Conservation (phyloP, 2,797 vertebrate species). For the Enteromius mattozi region DNA sequence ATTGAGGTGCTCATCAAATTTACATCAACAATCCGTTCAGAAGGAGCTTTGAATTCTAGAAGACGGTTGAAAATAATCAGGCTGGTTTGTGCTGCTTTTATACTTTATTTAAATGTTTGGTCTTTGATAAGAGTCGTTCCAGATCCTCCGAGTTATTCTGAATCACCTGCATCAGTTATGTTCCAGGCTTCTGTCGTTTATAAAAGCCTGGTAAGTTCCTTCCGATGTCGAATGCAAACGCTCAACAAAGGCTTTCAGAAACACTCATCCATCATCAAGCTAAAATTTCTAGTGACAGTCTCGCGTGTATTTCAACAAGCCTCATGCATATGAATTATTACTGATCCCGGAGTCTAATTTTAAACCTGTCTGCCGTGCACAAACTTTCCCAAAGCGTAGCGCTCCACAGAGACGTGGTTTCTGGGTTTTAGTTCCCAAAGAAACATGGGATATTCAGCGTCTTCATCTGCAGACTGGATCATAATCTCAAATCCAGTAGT, state of each 20-base stretch:
- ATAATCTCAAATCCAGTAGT: background rate
- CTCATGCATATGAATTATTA: conserved; percentile 48
- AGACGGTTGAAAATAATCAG: background rate
- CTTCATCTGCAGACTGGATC: background rate
- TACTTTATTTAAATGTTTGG: background rate
- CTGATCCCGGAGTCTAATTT: conserved; percentile 43
- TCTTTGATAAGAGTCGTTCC: background rate
- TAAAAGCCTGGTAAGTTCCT: conserved; percentile 18
- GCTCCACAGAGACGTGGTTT: conserved; percentile 18
- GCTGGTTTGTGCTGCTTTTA: background rate
- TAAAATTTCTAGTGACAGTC: conserved; percentile 18
- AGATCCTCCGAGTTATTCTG: background rate
- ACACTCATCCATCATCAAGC: conserved; percentile 17
- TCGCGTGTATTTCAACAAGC: conserved; percentile 41
- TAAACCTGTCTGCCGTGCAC: conserved; percentile 25
- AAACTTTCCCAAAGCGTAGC: conserved; percentile 12
- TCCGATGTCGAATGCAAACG: background rate
- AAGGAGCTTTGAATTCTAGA: conserved; percentile 7
- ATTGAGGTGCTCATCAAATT: conserved; percentile 32
- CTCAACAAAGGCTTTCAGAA: conserved; percentile 14
- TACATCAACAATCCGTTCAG: background rate
- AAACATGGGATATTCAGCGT: background rate
- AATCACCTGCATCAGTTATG: background rate
- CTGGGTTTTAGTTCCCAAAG: conserved; percentile 12
- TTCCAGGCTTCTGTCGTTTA: background rate